Base-by-base conservation (phyloP, 1,140 invertebrate genomes). In the Galendromus occidentalis region DNA sequence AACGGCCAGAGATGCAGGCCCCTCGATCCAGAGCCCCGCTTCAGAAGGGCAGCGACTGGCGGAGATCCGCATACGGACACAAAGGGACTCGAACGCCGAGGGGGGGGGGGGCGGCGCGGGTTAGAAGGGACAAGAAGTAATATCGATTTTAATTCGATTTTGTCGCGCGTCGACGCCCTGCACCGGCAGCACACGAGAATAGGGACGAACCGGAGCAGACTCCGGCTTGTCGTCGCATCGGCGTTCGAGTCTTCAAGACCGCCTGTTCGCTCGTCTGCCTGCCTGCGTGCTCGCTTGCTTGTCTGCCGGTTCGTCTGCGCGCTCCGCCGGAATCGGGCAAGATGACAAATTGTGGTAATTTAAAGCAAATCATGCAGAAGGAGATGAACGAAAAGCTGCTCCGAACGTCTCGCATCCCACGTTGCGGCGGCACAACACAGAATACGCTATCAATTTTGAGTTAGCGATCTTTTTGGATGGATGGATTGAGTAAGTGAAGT, bases 101-200 rank as follows among this genome's bases (percentile, higher is more conserved):
- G 4, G 33, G 33, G 33, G 33, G 9, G 4, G 33, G 33, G 33
- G 9, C 4, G 9, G 9, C 33, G 33, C 33, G 33, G 33, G 33
- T 39, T 39, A 39, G 33, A 9, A 39, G 33, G 33, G 33, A 39
- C 33, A 39, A 4, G 33, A 39, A 39, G 33, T 39, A 39, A 33
- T 59, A 59, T 59, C 51, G 51, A 59, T 59, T 59, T 59, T 59
- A 59, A 59, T 59, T 59, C 51, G 51, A 59, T 59, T 59, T 59
- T 59, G 51, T 59, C 33, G 51, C 33, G 25, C 51, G 25, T 39
- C 33, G 33, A 39, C 33, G 33, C 33, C 33, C 33, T 39, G 33
- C 33, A 6, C 33, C 4, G 33, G 33, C 33, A 39, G n/a, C n/a
- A 14, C 51, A 59, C 14, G 33, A 59, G 51, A 14, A 20, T 47